Evolutionary conservation across 1,140 invertebrate species (phyloP).

Genomic region (Acyrthosiphon pisum): DNA sequence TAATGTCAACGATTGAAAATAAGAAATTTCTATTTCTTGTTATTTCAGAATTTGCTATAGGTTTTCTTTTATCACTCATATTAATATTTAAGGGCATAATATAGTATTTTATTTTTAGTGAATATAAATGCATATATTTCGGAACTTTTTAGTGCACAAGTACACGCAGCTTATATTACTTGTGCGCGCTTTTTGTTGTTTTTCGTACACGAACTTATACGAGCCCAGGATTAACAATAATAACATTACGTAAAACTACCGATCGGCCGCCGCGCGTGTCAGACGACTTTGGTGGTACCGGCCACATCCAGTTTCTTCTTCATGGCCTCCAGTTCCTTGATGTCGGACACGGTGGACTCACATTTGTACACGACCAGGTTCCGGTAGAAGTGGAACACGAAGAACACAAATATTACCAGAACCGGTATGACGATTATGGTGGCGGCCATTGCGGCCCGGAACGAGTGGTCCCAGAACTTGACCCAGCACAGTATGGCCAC

Average conservation of each 20-base stretch:
- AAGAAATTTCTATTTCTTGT: too few species aligned
- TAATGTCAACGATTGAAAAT: too few species aligned
- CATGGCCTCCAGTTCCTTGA: slow-evolving; percentile 75
- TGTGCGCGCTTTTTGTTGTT: neutral
- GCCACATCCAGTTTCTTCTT: slow-evolving; percentile 72
- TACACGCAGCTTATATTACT: neutral
- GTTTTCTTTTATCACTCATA: too few species aligned
- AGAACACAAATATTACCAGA: slow-evolving; percentile 83
- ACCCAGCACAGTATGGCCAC: slow-evolving; percentile 89
- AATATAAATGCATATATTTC: too few species aligned
- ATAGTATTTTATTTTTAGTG: too few species aligned
- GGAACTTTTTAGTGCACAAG: neutral
- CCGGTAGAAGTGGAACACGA: slow-evolving; percentile 90
- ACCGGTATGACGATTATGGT: slow-evolving; percentile 90
- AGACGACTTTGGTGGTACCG: slow-evolving; percentile 16
- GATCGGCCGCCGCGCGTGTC: neutral
- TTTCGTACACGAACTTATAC: too few species aligned
- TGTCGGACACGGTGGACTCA: slow-evolving; percentile 72
- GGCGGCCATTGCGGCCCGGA: slow-evolving; percentile 80
- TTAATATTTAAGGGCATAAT: too few species aligned
- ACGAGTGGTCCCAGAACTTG: slow-evolving; percentile 83
- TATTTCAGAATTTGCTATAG: neutral
- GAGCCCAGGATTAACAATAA: too few species aligned
- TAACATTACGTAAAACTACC: neutral
- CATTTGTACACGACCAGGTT: slow-evolving; percentile 84